Evolutionary conservation across 1,140 invertebrate genomes (phyloP).

Genomic region (Tribolium madens): DNA sequence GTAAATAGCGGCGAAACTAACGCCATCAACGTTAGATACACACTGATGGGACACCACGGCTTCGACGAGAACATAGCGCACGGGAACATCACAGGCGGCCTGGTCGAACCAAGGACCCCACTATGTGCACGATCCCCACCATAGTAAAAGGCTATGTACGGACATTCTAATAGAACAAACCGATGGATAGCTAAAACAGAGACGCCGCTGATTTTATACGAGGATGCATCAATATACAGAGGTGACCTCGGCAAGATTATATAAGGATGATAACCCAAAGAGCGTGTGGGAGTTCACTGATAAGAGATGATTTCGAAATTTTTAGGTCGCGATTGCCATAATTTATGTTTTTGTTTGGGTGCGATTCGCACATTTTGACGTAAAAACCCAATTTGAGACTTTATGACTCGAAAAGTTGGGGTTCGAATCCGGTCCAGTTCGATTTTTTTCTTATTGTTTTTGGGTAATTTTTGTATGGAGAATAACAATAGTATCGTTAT

Average conservation of each 20-base stretch:
- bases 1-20: constrained; percentile 6
- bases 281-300: not conserved
- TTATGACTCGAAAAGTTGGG: not conserved
- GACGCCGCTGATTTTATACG: constrained; percentile 20
- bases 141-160: constrained; percentile 51
- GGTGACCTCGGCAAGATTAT: not conserved
- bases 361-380: not conserved
- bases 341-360: not conserved
- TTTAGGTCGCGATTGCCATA: not conserved
- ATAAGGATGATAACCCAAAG: not conserved
- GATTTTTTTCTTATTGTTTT: no score
- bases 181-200: constrained; percentile 40
- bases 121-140: constrained; percentile 46
- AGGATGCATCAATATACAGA: constrained; percentile 28
- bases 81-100: constrained; percentile 36
- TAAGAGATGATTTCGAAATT: not conserved
- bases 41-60: constrained; percentile 24
- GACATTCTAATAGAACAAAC: constrained; percentile 49
- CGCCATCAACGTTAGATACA: constrained; percentile 27
- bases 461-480: no score
- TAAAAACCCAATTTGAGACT: not conserved
- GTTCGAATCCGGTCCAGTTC: not conserved
- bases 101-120: constrained; percentile 34
- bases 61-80: constrained; percentile 46
- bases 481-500: no score